Percentiles rank a stretch among this genome's conserved stretches.
These are phyloP conservation scores for Nycticryphes semicollaris DNA, from an alignment of 2,113 vertebrate genomes.

Conservation along the genomic window DNA sequence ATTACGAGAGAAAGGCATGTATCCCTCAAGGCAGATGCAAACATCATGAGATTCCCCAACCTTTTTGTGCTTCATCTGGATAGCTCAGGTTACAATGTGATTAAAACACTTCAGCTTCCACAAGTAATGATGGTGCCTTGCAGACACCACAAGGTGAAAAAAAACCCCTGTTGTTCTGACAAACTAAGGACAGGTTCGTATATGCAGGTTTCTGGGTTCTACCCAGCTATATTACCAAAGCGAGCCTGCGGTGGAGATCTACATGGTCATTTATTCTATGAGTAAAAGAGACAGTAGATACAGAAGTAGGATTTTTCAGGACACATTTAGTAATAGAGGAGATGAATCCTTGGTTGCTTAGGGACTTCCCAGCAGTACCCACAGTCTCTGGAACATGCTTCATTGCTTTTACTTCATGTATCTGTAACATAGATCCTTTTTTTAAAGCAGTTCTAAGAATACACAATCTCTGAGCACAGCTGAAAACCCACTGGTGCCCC, in stretches of 20 bases:
- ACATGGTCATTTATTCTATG: not conserved
- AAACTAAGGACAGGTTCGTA: not conserved
- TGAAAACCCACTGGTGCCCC: not conserved
- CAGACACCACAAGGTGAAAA: not conserved
- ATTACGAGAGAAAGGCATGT: not conserved
- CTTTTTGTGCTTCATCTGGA: not conserved
- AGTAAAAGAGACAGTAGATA: not conserved
- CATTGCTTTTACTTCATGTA: not conserved
- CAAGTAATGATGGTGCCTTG: accelerated
- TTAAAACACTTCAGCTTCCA: not conserved
- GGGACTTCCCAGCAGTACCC: not conserved
- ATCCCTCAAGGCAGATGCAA: not conserved
- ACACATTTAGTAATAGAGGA: not conserved
- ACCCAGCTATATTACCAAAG: not conserved
- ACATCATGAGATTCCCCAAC: not conserved
- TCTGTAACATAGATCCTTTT: accelerated
- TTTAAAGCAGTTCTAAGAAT: accelerated
- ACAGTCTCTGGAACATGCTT: not conserved
- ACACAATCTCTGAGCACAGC: not conserved
- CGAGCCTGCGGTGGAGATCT: not conserved
- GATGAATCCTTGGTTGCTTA: not conserved
- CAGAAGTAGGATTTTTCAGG: not conserved
- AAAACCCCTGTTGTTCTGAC: not conserved
- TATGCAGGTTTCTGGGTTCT: not conserved
- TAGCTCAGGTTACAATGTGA: not conserved